phyloP scores from a whole-genome alignment of 2,888 invertebrate species.

The Diogma glabrata region DNA sequence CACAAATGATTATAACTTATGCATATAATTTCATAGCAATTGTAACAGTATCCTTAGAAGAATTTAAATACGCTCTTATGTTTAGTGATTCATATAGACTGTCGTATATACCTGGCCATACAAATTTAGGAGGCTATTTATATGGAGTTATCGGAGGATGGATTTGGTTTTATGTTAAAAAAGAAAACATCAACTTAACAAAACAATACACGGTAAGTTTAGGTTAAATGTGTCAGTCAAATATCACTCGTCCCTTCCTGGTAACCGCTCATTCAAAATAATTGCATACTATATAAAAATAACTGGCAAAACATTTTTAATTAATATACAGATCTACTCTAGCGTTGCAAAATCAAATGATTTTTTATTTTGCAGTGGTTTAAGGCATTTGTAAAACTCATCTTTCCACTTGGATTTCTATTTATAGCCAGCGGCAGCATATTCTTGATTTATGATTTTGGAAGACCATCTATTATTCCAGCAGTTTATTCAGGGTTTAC shows the following conservation, averaged over 20 bases:
- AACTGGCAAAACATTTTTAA: too few species aligned
- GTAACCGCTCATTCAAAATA: too few species aligned
- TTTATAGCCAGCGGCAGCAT: too few species aligned
- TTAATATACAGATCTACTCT: too few species aligned
- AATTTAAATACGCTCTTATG: not conserved
- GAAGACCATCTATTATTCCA: slow-evolving; percentile 13
- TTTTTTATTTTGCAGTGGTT: too few species aligned
- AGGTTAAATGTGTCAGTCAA: too few species aligned
- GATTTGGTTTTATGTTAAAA: not conserved
- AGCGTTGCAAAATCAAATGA: too few species aligned
- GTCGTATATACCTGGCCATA: slow-evolving; percentile 2
- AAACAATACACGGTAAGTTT: too few species aligned
- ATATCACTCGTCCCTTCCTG: too few species aligned
- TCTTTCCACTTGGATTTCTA: too few species aligned
- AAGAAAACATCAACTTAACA: slow-evolving; percentile 2
- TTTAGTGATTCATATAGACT: not conserved
- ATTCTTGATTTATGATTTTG: slow-evolving; percentile 13
- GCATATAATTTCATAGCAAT: slow-evolving; percentile 35
- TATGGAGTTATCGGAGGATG: slow-evolving; percentile 1
- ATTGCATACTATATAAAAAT: too few species aligned
- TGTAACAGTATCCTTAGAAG: slow-evolving; percentile 37
- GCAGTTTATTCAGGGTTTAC: slow-evolving; percentile 11
- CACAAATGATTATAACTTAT: slow-evolving; percentile 34
- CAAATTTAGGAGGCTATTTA: slow-evolving; percentile 2
- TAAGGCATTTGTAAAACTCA: too few species aligned